A percentile compares a stretch with the other conserved stretches of the same genome.
phyloP scores from a whole-genome alignment of 2,888 invertebrate genomes.

The Busseola fusca region DNA sequence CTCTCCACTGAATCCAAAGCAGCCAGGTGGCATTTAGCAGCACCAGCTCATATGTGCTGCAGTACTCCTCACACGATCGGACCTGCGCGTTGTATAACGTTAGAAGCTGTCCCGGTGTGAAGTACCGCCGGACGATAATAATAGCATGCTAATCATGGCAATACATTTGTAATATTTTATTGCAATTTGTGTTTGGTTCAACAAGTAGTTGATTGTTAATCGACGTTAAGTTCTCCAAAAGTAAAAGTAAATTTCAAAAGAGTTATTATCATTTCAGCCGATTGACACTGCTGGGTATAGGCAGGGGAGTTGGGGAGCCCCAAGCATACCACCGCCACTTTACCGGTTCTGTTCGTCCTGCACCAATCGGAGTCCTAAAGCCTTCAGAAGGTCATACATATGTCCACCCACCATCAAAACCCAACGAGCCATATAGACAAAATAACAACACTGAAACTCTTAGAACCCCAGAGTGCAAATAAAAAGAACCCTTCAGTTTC shows the following conservation, averaged over 20 bases:
- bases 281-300: neutral
- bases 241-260: neutral
- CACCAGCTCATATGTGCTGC: no score
- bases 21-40: no score
- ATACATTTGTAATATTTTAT: neutral
- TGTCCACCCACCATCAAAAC: neutral
- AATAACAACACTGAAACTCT: neutral
- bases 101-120: no score
- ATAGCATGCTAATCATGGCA: neutral
- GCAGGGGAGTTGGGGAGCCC: neutral
- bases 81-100: no score
- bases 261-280: neutral
- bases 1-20: no score
- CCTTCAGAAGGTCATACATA: neutral
- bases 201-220: neutral
- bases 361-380: neutral
- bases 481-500: slow-evolving; percentile 30
- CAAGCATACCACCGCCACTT: neutral
- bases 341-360: neutral
- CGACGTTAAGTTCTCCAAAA: neutral
- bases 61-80: no score
- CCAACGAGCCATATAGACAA: neutral
- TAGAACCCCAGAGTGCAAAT: neutral
- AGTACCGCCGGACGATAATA: no score
- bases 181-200: neutral